These are phyloP conservation scores for Eospalax fontanierii DNA, from an alignment of 2,797 vertebrate species.

Conservation along the genomic window DNA sequence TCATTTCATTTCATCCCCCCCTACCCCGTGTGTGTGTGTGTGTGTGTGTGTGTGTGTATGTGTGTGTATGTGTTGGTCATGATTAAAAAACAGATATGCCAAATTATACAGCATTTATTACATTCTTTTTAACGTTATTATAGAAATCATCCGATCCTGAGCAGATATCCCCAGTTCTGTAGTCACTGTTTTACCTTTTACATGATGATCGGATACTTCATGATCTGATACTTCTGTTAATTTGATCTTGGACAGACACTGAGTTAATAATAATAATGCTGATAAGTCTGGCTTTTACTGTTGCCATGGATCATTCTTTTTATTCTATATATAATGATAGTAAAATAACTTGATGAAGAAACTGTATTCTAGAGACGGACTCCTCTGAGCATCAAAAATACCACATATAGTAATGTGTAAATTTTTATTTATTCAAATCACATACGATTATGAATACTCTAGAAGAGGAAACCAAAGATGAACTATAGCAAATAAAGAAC, in stretches of 20 bases:
- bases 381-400: background rate
- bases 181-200: slow-evolving; percentile 85
- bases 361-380: slow-evolving; percentile 5
- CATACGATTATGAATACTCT: background rate
- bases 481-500: background rate
- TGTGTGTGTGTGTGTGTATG: background rate
- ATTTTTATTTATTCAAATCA: background rate
- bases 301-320: slow-evolving; percentile 79
- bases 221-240: slow-evolving; percentile 90
- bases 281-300: slow-evolving; percentile 57
- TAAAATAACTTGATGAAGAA: slow-evolving; percentile 54
- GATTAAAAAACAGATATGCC: background rate
- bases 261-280: slow-evolving; percentile 35
- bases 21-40: too few relatives aligned
- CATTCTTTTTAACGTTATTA: background rate
- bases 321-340: slow-evolving; percentile 78
- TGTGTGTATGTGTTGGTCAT: background rate
- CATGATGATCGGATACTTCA: slow-evolving; percentile 87
- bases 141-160: slow-evolving; percentile 80
- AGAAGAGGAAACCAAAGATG: background rate
- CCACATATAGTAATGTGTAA: background rate
- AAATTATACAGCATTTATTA: background rate
- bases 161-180: slow-evolving; percentile 73
- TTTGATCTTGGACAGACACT: slow-evolving; percentile 88
- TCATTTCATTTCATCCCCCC: background rate